A percentile compares a stretch with the other conserved stretches of the same genome.
Evolutionary conservation across 2,113 vertebrate species (phyloP).

Genomic region (Equus quagga): DNA sequence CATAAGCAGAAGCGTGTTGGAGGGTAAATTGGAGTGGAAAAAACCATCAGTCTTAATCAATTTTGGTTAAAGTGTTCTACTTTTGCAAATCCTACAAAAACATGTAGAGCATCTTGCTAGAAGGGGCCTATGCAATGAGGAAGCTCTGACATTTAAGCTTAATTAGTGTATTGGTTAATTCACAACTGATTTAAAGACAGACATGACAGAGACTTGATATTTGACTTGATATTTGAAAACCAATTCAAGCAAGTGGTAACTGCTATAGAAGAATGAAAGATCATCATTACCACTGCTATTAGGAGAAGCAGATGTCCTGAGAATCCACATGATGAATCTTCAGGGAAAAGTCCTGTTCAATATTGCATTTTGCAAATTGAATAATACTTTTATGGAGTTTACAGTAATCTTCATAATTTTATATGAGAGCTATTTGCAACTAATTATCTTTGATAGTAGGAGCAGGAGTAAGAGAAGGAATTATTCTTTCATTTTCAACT

Average conservation of each 20-base stretch:
- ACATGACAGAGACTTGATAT: neutral
- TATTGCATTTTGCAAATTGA: neutral
- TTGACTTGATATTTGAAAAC: conserved; percentile 27
- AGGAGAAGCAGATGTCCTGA: neutral
- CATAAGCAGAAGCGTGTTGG: neutral
- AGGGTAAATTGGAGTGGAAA: neutral
- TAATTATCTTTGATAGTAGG: conserved; percentile 18
- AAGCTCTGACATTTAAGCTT: neutral
- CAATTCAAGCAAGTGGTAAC: neutral
- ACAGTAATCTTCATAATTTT: conserved; percentile 22
- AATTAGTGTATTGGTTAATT: neutral
- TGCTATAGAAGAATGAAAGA: neutral
- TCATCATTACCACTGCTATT: neutral
- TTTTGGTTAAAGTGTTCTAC: neutral
- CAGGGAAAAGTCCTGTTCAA: neutral
- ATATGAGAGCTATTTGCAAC: neutral
- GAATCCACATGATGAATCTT: neutral
- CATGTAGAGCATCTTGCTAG: neutral
- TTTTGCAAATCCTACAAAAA: conserved; percentile 35
- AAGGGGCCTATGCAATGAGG: neutral
- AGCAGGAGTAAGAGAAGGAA: neutral
- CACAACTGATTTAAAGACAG: neutral
- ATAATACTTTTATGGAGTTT: neutral
- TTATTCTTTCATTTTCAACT: neutral
- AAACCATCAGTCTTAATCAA: neutral